Base-by-base conservation (phyloP, 2,888 invertebrate species). In the Alsophila aescularia region DNA sequence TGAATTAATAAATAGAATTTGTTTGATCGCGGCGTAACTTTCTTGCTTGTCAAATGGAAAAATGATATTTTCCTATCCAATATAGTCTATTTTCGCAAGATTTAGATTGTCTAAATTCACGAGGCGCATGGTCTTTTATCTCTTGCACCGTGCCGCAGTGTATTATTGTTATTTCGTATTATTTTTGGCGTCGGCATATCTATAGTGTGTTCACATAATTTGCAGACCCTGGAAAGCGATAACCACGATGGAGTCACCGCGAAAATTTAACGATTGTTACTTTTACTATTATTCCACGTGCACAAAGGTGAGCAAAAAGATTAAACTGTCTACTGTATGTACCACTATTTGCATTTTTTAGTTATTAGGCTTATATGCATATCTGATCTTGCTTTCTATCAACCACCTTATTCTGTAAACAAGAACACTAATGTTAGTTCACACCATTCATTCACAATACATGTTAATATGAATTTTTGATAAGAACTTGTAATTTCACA, bases 221-320 rank as follows among this genome's bases (percentile, higher is more conserved):
- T 72, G 73, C 84, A 89, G 88, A 82, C 78, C 81, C 81, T 82
- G 81, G 84, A 79, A 72, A 79, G 80, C 75, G 73, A 75, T 77
- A 69, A 70, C 76, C 80, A 85, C 81, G 77, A 94, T 95, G 94
- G 95, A 95, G 88, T 94, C 94, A 71, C 94, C 94, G 71, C 93
- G 94, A 75, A 95, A 95, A 91, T 94, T 95, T 83, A 95, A 96
- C 85, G 97, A 97, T 85, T 97, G 97, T 87, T 97, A 97, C 87
- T 97, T 96, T 92, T 97, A 95, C 87, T 97, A 96, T 83, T 96
- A 97, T 82, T 96, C 96, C 52, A 95, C 95, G 62, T 97, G 97
- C 83, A 94, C 94, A 63, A 97, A 96, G 94, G 96, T 96, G 90
- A 89, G 89, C 52, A 47, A 63, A 64, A 54, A 51, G 52, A 61